Evolutionary conservation across 2,888 invertebrate genomes (phyloP).

Genomic region (Sceliomorpha sp.): DNA sequence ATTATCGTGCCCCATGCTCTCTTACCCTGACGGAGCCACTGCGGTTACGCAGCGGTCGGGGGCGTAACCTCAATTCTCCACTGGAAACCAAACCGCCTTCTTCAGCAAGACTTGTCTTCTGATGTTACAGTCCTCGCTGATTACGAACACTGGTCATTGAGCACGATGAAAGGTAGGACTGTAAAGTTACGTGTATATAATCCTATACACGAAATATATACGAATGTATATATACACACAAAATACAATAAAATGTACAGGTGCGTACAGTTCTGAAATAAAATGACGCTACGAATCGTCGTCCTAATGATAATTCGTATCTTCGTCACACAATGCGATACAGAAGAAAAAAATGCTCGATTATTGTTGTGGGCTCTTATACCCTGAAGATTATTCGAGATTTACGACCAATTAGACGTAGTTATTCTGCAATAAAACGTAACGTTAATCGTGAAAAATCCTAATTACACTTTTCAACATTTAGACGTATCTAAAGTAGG

Average conservation of each 20-base stretch:
- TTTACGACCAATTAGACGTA: conserved; percentile 16
- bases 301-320: conserved; percentile 37
- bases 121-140: conserved; percentile 31
- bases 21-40: conserved; percentile 42
- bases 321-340: conserved; percentile 6
- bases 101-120: conserved; percentile 37
- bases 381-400: conserved; percentile 7
- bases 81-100: conserved; percentile 45
- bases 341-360: not conserved
- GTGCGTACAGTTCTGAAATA: too few species aligned
- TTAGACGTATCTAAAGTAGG: too few species aligned
- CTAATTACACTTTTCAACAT: conserved; percentile 1
- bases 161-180: conserved; percentile 28
- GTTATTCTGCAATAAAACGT: conserved; percentile 4
- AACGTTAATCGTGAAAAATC: not conserved
- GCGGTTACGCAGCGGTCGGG: conserved; percentile 45
- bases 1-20: conserved; percentile 38
- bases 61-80: conserved; percentile 46
- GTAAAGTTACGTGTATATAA: conserved; percentile 14
- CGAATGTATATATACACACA: too few species aligned
- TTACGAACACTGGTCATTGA: conserved; percentile 27
- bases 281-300: conserved; percentile 28
- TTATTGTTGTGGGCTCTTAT: too few species aligned
- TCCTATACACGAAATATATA: too few species aligned
- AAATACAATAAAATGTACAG: too few species aligned